A percentile compares a stretch with the other conserved stretches of the same genome.
These are phyloP conservation scores for Falco peregrinus DNA, from an alignment of 2,797 vertebrate genomes.

Conservation along the genomic window DNA sequence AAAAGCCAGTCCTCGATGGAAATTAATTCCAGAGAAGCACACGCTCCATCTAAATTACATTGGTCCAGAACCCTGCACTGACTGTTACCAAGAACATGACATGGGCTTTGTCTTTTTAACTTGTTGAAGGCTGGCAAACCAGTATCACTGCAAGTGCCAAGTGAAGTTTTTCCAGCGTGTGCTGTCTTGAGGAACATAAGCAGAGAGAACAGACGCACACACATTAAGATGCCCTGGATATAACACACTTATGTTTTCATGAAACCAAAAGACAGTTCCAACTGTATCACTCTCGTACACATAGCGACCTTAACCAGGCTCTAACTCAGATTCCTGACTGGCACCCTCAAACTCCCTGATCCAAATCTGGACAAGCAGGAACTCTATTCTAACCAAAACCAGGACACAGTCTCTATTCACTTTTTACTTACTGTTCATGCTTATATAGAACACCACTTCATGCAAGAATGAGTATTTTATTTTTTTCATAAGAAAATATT, in stretches of 20 bases:
- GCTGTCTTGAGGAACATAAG: background rate
- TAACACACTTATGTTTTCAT: background rate
- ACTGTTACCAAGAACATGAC: background rate
- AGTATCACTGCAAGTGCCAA: background rate
- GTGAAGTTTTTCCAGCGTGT: accelerated
- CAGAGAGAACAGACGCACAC: background rate
- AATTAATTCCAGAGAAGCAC: background rate
- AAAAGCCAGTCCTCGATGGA: background rate
- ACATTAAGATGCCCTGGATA: background rate
- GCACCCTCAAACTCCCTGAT: background rate
- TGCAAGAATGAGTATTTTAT: background rate
- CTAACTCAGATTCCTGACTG: background rate
- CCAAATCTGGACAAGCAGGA: background rate
- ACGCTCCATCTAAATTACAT: background rate
- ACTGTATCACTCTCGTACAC: accelerated
- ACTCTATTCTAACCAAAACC: no score
- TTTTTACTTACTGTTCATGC: no score
- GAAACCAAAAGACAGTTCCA: background rate
- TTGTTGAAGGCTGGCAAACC: background rate
- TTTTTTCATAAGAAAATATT: background rate
- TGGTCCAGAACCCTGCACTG: background rate
- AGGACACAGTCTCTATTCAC: background rate
- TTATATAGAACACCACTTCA: background rate
- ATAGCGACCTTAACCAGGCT: background rate
- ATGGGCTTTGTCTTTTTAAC: background rate